These are phyloP conservation scores for Trissolcus basalis DNA, from an alignment of 1,140 invertebrate genomes.

Conservation along the genomic window DNA sequence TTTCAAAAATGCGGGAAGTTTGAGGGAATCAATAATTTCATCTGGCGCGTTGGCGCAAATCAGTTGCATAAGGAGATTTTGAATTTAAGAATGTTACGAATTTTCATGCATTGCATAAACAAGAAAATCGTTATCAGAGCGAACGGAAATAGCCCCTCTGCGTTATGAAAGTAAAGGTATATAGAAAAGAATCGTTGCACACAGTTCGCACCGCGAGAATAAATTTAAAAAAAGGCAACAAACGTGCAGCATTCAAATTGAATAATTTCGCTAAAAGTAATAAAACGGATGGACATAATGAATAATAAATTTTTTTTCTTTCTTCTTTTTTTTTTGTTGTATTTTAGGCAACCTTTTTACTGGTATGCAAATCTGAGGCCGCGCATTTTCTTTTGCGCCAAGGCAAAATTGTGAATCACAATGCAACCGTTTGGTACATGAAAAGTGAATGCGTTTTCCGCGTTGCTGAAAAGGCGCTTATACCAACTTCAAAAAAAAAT, in stretches of 20 bases:
- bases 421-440: no score
- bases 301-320: background rate
- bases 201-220: no score
- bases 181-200: no score
- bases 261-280: no score
- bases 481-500: background rate
- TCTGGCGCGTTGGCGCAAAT: background rate
- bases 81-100: slow-evolving; percentile 1
- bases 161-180: background rate
- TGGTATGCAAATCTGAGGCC: slow-evolving; percentile 1
- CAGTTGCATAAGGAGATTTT: slow-evolving; percentile 1
- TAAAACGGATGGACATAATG: background rate
- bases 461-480: no score
- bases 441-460: no score
- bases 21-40: no score
- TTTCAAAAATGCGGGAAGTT: no score
- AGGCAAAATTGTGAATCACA: background rate
- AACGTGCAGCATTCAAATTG: no score
- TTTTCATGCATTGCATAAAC: slow-evolving; percentile 2
- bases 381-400: background rate
- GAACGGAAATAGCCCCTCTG: background rate
- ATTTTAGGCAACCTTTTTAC: background rate
- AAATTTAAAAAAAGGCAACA: no score
- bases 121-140: background rate
- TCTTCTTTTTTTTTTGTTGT: background rate